Base-by-base conservation (phyloP, 1,140 invertebrate species). In the Drosophila ironensis region DNA sequence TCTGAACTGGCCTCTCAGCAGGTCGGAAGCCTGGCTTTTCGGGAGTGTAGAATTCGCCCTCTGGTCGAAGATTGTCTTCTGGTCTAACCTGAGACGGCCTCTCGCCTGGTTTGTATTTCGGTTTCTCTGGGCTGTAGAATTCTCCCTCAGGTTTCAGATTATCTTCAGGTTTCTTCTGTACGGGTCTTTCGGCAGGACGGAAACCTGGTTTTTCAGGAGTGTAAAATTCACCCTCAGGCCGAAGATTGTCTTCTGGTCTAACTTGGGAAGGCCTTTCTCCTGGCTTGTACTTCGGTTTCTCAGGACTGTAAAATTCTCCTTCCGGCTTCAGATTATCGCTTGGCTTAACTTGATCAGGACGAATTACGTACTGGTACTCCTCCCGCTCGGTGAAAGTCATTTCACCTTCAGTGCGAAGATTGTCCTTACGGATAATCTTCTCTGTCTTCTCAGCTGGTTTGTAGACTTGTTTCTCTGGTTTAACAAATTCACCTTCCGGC, bases 121-220 rank as follows among this genome's bases (percentile, higher is more conserved):
- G 89, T 59, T 91, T 90, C 25, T 91, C 90, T 0, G 91, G 91
- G 17, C 68, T 63, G n/a, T 57, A 70, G 17, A 70, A 64, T 27
- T 59, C 14, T 1, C 94, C 94, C 81, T 95, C 94, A 5, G 93
- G 92, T 4, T 88, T 86, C 0, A 95, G 72, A 89, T 95, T 93
- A 74, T 93, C 92, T 17, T 63, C 48, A 3, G 92, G 92, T 69
- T 90, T 91, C 22, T 90, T 90, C 28, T 74, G 90, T 3, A 47
- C 80, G 0, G 84, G 89, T 8, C 89, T 81, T 1, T 71, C 68
- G 2, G 64, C 90, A 4, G 90, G 64, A 3, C 30, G 25, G 22
- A 72, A 91, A 20, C 70, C 45, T 8, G 74, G 80, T 30, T 90
- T 82, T 2, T 90, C 88, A 1, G 57, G 27, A 20, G 46, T 44